Evolutionary conservation across 2,113 vertebrate genomes (phyloP).

Genomic region (Coreoperca whiteheadi): DNA sequence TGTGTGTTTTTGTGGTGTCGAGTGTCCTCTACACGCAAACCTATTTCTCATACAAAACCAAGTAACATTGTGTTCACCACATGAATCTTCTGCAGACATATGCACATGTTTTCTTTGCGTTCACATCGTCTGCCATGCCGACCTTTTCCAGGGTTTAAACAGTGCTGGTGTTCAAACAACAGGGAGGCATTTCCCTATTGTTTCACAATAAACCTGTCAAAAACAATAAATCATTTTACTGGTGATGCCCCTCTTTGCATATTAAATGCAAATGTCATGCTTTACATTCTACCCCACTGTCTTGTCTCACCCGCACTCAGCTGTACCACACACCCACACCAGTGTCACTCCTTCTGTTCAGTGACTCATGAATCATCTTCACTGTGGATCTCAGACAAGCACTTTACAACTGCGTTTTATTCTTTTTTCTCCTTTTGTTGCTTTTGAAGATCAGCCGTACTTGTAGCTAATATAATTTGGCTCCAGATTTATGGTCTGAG

Average conservation of each 20-base stretch:
- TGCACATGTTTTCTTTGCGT: slow-evolving; percentile 4
- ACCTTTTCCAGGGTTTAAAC: slow-evolving; percentile 56
- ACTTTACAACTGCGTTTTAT: slow-evolving; percentile 36
- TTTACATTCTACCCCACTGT: slow-evolving; percentile 47
- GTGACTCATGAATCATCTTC: slow-evolving; percentile 52
- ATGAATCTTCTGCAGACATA: slow-evolving; percentile 30
- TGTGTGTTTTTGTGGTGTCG: slow-evolving; percentile 22
- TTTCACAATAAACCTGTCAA: slow-evolving; percentile 57
- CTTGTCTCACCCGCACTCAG: slow-evolving; percentile 21
- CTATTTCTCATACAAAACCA: slow-evolving; percentile 26
- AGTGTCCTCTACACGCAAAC: slow-evolving; percentile 27
- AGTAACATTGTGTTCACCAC: not conserved
- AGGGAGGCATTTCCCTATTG: slow-evolving; percentile 20
- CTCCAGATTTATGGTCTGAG: slow-evolving; percentile 55
- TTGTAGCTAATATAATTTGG: slow-evolving; percentile 56
- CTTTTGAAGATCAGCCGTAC: slow-evolving; percentile 45
- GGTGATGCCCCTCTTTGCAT: slow-evolving; percentile 42
- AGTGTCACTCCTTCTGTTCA: slow-evolving; percentile 59
- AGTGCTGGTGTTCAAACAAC: slow-evolving; percentile 45
- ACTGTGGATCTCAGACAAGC: slow-evolving; percentile 40
- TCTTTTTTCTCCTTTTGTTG: slow-evolving; percentile 26
- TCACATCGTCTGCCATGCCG: slow-evolving; percentile 26
- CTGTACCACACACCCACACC: slow-evolving; percentile 40
- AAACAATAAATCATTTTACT: slow-evolving; percentile 48
- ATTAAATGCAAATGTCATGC: slow-evolving; percentile 69